Percentiles rank a stretch among this genome's conserved stretches.
These are phyloP conservation scores for Porites australiensis DNA, from an alignment of 64 coral and sea anemone species.

Conservation along the genomic window DNA sequence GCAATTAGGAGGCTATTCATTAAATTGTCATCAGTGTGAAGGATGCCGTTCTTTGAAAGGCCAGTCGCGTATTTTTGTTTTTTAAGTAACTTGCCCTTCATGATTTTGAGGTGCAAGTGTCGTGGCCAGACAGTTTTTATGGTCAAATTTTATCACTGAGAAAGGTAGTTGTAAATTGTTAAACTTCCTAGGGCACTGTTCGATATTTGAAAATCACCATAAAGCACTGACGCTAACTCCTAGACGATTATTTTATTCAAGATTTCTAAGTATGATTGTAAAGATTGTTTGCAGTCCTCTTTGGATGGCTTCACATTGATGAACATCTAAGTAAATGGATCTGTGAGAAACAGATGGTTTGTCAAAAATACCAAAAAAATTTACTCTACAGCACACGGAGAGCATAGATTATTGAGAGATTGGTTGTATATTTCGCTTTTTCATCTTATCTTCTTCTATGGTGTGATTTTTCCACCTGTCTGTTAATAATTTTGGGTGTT, in stretches of 20 bases:
- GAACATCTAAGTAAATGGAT: constrained; percentile 6
- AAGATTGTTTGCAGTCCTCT: neutral
- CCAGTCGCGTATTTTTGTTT: neutral
- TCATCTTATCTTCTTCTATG: neutral
- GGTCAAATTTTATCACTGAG: no score
- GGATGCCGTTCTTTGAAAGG: neutral
- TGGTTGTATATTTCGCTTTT: neutral
- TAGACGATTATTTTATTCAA: neutral
- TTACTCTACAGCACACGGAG: neutral
- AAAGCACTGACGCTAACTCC: neutral
- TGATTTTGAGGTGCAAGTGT: neutral
- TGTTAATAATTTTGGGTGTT: neutral
- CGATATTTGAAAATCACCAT: no score
- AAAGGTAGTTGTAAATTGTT: no score
- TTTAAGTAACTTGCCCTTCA: neutral
- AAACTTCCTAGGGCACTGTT: neutral
- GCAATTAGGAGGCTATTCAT: constrained; percentile 28
- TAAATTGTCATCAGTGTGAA: constrained; percentile 28
- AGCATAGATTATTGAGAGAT: neutral
- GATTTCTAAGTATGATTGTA: neutral
- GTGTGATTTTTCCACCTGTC: constrained; percentile 11
- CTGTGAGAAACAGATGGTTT: constrained; percentile 27
- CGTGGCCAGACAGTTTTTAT: neutral
- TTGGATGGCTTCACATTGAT: constrained; percentile 6
- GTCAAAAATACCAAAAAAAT: constrained; percentile 5